A percentile compares a stretch with the other conserved stretches of the same genome.
These are phyloP conservation scores for Scylla paramamosain DNA, from an alignment of 1,140 invertebrate genomes.

Conservation along the genomic window DNA sequence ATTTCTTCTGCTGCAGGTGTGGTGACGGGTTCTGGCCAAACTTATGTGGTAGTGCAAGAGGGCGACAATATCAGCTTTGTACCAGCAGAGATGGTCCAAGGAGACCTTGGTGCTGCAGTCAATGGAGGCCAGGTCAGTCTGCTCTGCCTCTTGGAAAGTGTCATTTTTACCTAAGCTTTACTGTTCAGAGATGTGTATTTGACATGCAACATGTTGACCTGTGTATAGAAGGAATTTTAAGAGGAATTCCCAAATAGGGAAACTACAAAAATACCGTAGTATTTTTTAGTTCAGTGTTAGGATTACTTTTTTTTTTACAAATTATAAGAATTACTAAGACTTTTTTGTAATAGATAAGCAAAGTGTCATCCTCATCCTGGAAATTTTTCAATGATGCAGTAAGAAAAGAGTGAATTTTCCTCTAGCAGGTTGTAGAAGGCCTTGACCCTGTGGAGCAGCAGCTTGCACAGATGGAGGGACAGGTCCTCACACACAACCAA, in stretches of 20 bases:
- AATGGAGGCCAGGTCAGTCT: slow-evolving; percentile 75
- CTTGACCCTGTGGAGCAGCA: slow-evolving; percentile 73
- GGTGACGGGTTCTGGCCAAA: slow-evolving; percentile 76
- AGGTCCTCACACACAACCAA: slow-evolving; percentile 72
- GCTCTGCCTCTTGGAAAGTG: not conserved
- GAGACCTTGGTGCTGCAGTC: slow-evolving; percentile 75
- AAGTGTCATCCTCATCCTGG: no score
- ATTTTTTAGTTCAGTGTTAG: no score
- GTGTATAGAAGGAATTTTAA: no score
- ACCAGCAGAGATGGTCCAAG: slow-evolving; percentile 77
- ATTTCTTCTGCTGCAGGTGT: slow-evolving; percentile 52
- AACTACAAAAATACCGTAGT: no score
- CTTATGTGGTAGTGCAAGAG: slow-evolving; percentile 77
- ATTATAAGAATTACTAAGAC: no score
- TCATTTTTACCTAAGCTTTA: not conserved
- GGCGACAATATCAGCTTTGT: slow-evolving; percentile 77
- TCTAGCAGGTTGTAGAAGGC: slow-evolving; percentile 66
- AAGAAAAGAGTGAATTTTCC: not conserved
- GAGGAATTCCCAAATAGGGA: no score
- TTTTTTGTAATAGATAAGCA: no score
- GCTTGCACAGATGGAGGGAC: slow-evolving; percentile 74
- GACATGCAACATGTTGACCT: no score
- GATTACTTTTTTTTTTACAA: no score
- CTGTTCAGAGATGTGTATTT: not conserved
- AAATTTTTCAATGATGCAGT: not conserved